phyloP scores from a whole-genome alignment of 2,113 vertebrate genomes.

The Ovis canadensis region DNA sequence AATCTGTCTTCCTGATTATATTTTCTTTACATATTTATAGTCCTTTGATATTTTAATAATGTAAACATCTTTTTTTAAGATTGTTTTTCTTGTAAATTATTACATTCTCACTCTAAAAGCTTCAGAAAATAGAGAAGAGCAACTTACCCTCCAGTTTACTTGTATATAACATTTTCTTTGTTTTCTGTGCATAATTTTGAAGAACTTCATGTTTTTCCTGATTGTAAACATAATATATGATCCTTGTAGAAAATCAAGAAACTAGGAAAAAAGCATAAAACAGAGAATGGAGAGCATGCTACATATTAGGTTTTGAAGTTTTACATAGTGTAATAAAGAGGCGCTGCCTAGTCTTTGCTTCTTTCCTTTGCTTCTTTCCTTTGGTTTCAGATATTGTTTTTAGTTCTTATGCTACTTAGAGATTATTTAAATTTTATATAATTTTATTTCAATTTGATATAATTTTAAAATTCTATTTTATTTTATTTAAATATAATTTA shows the following conservation, averaged over 20 bases:
- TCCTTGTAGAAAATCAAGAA: background rate
- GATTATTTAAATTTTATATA: background rate
- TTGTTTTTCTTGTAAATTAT: background rate
- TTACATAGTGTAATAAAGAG: background rate
- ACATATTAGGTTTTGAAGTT: background rate
- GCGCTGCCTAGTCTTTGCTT: background rate
- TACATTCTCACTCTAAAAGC: background rate
- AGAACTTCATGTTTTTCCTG: background rate
- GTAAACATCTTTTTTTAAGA: background rate
- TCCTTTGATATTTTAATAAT: background rate
- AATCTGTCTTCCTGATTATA: background rate
- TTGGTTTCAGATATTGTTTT: background rate
- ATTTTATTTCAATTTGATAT: background rate
- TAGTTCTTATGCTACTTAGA: background rate
- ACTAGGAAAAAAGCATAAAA: background rate
- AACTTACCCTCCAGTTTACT: background rate
- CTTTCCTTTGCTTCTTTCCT: background rate
- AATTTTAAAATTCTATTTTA: background rate
- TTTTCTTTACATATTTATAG: background rate
- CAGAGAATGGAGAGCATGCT: background rate
- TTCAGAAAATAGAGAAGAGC: background rate
- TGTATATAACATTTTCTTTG: background rate
- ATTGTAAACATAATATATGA: background rate
- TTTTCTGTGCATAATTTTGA: background rate
- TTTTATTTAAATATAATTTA: background rate